Base-by-base conservation (phyloP, 2,888 invertebrate species). In the Calameuta filiformis region DNA sequence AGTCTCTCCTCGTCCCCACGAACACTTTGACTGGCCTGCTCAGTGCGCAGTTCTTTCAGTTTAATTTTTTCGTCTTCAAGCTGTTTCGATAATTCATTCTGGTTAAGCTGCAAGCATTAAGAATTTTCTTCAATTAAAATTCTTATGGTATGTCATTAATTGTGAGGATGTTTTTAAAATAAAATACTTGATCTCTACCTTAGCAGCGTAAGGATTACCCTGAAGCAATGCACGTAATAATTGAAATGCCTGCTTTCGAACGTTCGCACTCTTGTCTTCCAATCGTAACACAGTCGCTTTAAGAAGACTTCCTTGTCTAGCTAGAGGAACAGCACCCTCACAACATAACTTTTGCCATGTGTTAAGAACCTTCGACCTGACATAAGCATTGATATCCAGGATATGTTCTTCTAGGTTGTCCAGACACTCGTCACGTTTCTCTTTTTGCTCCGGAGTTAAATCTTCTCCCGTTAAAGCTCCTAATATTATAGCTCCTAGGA, bases 131-230 rank as follows among this genome's bases (percentile, higher is more conserved):
- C 75, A 4, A 12, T 33, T 33, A 35, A 34, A 74, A 15, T n/a
- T 73, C 30, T 30, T n/a, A 76, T 76, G 31, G 56, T 77, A 30
- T 23, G 31, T 12, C 30, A 2, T 34, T 71, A 33, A 31, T 12
- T 34, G 33, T 23, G 23, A 56, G 23, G 23, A 23, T 23, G n/a
- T 37, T 73, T n/a, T 68, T 33, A 23, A 56, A 69, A 75, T 75
- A 68, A 37, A 73, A 73, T 33, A 34, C 92, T 92, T 76, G 30
- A 92, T 88, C 85, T 92, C 93, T 85, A 96, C 93, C 92, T 95
- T 95, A 0, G 95, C 95, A n/a, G 96, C 95, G 91, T 95, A 98
- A 6, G 97, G 96, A 92, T 99, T 98, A 83, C 95, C 94, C 90
- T 96, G 95, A 69, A 99, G 92, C 90, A 98, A 95, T 30, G 95